Evolutionary conservation across 1,140 invertebrate genomes (phyloP).

Genomic region (Stenopsyche tienmushanensis): DNA sequence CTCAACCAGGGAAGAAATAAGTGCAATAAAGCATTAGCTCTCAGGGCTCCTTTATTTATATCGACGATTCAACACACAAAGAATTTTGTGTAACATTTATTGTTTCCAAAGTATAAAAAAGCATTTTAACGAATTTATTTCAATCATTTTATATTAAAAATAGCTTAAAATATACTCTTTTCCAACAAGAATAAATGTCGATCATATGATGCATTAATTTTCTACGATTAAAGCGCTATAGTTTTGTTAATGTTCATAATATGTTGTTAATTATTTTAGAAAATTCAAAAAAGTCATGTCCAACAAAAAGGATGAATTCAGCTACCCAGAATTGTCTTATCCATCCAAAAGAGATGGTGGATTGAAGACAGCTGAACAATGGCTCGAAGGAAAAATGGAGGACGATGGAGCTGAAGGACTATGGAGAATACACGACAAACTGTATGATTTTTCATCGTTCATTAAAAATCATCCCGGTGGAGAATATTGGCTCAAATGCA

Average conservation of each 20-base stretch:
- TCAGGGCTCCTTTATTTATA: no score
- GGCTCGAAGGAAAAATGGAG: constrained; percentile 65
- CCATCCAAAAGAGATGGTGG: constrained; percentile 54
- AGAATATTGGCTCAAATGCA: constrained; percentile 68
- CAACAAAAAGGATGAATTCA: not conserved
- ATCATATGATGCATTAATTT: not conserved
- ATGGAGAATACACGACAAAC: constrained; percentile 73
- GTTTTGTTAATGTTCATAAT: not conserved
- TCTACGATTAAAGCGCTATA: not conserved
- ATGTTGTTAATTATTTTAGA: not conserved
- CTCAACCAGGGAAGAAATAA: no score
- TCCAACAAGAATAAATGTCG: not conserved
- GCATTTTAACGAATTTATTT: not conserved
- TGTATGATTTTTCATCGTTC: constrained; percentile 76
- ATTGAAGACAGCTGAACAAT: constrained; percentile 51
- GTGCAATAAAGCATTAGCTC: no score
- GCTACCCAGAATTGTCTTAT: constrained; percentile 43
- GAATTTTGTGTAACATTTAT: not conserved
- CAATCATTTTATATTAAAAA: not conserved
- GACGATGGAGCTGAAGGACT: constrained; percentile 73
- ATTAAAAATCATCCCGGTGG: constrained; percentile 76
- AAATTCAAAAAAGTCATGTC: not conserved
- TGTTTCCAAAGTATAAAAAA: not conserved
- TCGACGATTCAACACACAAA: not conserved
- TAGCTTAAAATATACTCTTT: not conserved